Conservation (phyloP, 2,797 vertebrate genomes). For the Dromococcyx pavoninus region DNA sequence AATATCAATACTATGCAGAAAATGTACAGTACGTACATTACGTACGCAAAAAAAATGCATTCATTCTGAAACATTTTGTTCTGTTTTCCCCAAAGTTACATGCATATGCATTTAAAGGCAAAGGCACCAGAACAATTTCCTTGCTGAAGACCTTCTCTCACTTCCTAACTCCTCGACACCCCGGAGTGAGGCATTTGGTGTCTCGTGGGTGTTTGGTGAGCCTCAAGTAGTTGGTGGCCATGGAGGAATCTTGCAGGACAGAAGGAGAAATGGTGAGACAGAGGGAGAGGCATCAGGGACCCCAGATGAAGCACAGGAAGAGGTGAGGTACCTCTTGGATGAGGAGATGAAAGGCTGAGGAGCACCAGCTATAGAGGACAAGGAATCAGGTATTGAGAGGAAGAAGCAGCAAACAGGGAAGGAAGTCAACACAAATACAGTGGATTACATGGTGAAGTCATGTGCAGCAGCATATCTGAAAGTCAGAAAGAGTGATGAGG, state of each 20-base stretch:
- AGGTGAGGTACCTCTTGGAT: background rate
- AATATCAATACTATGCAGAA: background rate
- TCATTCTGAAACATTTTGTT: background rate
- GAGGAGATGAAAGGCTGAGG: background rate
- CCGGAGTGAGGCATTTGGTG: background rate
- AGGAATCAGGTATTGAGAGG: background rate
- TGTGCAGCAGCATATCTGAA: background rate
- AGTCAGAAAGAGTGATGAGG: background rate
- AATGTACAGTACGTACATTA: background rate
- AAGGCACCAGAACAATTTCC: background rate
- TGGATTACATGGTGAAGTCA: background rate
- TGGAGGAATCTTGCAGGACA: background rate
- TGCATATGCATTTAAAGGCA: too few relatives aligned
- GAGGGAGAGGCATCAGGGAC: background rate
- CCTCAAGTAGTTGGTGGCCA: background rate
- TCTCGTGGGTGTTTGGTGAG: background rate
- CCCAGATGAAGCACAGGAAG: background rate
- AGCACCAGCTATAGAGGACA: background rate
- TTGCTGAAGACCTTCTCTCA: background rate
- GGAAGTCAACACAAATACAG: background rate
- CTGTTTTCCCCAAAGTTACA: background rate
- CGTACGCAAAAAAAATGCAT: background rate
- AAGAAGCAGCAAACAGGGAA: background rate
- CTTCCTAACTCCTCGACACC: background rate
- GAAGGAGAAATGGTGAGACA: background rate